Evolutionary conservation across 2,888 invertebrate genomes (phyloP), one percentile per base, ranked within the genome.

Genomic region (Nesidiocoris tenuis): DNA sequence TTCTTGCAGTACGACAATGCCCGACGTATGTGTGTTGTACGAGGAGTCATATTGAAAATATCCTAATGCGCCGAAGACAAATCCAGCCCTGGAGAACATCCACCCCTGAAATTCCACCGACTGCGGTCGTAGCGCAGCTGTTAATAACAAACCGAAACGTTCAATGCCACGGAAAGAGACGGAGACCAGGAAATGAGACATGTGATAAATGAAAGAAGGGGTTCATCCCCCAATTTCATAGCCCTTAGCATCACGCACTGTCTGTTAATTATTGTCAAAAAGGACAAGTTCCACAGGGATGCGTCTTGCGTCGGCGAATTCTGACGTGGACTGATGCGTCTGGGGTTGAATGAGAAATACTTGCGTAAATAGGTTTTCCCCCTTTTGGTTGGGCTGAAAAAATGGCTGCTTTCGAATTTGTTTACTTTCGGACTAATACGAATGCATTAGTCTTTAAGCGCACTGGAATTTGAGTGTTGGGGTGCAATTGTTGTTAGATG

Each of bases 251-350:
- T 59, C 59, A 18, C 59, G 17, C 59, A 18, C 24, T 12, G 65
- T 5, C 65, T 65, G 65, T 65, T 65, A 65, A 65, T 65, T 65
- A 65, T 65, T 65, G 65, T 65, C 65, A 65, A 39, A 65, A 65
- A 65, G 65, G 65, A 65, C 25, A 25, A 16, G 39, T 39, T 39
- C 39, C 39, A 24, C 2, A 63, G 63, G 63, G 63, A n/a, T 21
- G 22, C 16, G 23, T 21, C 21, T 21, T 2, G 1, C 22, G 19
- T 22, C 19, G 19, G 21, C n/a, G 22, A 16, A 21, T 16, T 5
- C 22, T 63, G 63, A 63, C 63, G 63, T 23, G 63, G 63, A 63
- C 63, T 63, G 23, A 63, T 63, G 63, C 22, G 63, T 7, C 39
- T n/a, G 22, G 61, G 22, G 23, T 19, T 22, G 21, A 63, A 21